Base-by-base conservation (phyloP, 2,888 invertebrate species). In the Trachelus troglodyta region DNA sequence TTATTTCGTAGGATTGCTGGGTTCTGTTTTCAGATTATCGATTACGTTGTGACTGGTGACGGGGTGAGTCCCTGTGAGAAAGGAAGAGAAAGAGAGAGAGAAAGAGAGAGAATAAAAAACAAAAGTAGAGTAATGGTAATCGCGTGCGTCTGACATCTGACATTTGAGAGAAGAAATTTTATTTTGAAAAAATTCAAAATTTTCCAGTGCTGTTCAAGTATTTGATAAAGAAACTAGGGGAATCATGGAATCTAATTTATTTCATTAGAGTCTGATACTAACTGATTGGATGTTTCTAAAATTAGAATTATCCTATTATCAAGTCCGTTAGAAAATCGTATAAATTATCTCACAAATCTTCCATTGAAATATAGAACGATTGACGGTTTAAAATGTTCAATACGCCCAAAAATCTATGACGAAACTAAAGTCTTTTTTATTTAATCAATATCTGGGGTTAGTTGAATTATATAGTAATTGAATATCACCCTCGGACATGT, bases 11-110 rank as follows among this genome's bases (percentile, higher is more conserved):
- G 56, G 56, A 56, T 56, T 23, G 23, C 56, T 68, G 69, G 77
- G 74, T 34, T 76, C 80, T 81, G 78, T 82, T 82, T 81, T 76
- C 77, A 82, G 78, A 81, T 81, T 82, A 82, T 82, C 79, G 82
- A 80, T 81, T 79, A 78, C 77, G 71, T 71, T 71, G 71, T 33
- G 15, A 71, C 33, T 12, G 34, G 31, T 30, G 71, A 71, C 56
- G 23, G 56, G 56, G 23, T 40, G 40, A 23, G 56, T 23, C 23
- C 73, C 69, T 37, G 73, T 73, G 78, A 73, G 37, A 73, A 75
- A 78, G 75, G 73, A 71, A 75, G 73, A 79, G 76, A 79, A 76
- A 78, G 75, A 77, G 40, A 77, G 68, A 76, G 33, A 75, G 69
- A 77, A 33, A 76, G 3, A 75, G 69, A 34, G 35, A 78, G 77